Evolutionary conservation across 2,113 vertebrate genomes (phyloP).

Genomic region (Regulus satrapa): DNA sequence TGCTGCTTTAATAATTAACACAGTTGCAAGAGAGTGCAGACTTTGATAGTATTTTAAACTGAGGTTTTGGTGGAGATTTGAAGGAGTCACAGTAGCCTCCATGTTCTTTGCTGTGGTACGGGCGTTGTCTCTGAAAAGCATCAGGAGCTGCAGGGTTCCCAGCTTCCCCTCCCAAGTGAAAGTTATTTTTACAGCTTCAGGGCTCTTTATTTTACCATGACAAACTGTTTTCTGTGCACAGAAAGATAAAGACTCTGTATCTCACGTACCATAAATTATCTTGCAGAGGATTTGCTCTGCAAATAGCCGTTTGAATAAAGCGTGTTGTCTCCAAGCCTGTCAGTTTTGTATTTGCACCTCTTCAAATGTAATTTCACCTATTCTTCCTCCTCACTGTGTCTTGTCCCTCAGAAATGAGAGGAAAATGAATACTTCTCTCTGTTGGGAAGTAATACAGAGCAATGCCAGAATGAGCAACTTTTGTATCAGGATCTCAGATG

Average conservation of each 20-base stretch:
- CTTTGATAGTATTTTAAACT: background rate
- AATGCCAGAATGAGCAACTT: background rate
- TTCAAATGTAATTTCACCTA: background rate
- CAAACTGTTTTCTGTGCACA: background rate
- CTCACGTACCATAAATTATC: background rate
- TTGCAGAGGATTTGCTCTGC: background rate
- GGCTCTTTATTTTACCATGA: background rate
- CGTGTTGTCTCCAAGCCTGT: background rate
- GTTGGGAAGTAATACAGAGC: background rate
- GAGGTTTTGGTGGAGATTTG: background rate
- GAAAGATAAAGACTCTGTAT: too few relatives aligned
- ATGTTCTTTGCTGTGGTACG: background rate
- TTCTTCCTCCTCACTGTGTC: background rate
- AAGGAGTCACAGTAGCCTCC: rapidly evolving
- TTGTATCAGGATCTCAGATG: background rate
- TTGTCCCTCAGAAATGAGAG: background rate
- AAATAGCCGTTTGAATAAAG: background rate
- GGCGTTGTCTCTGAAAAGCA: background rate
- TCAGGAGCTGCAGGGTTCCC: background rate
- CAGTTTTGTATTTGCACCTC: background rate
- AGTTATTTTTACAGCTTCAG: conserved; percentile 1
- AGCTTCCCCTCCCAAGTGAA: background rate
- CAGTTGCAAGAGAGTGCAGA: background rate
- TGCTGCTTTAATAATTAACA: conserved; percentile 52
- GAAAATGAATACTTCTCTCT: background rate